These are phyloP conservation scores for Lepus oiostolus DNA, from an alignment of 2,797 vertebrate species.

Conservation along the genomic window DNA sequence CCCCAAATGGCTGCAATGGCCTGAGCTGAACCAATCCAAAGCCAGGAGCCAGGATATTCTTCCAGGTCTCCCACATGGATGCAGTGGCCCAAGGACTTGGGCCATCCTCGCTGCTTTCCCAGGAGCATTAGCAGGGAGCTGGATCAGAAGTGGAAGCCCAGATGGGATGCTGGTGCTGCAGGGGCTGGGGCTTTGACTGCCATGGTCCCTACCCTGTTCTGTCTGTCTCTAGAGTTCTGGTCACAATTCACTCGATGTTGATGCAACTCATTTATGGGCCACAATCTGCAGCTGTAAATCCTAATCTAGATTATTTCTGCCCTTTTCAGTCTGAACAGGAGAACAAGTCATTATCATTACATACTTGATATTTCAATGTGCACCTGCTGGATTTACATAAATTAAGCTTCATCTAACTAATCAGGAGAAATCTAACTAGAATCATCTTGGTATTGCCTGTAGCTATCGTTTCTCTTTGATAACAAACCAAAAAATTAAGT, in stretches of 20 bases:
- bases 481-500: not conserved
- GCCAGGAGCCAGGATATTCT: no score
- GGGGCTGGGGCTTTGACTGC: no score
- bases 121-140: no score
- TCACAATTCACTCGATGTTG: not conserved
- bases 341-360: not conserved
- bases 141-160: no score
- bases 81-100: no score
- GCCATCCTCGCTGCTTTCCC: no score
- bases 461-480: not conserved
- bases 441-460: not conserved
- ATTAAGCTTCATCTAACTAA: not conserved
- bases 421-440: not conserved
- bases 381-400: not conserved
- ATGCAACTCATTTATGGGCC: not conserved
- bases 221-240: slow-evolving; percentile 22
- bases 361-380: not conserved
- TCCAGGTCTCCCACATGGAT: no score
- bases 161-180: no score
- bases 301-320: not conserved
- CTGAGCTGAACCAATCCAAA: no score
- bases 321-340: not conserved
- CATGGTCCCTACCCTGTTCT: no score
- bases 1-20: no score
- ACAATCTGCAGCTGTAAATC: not conserved